Conservation (phyloP, 2,797 vertebrate genomes). For the Leptodactylus fallax region DNA sequence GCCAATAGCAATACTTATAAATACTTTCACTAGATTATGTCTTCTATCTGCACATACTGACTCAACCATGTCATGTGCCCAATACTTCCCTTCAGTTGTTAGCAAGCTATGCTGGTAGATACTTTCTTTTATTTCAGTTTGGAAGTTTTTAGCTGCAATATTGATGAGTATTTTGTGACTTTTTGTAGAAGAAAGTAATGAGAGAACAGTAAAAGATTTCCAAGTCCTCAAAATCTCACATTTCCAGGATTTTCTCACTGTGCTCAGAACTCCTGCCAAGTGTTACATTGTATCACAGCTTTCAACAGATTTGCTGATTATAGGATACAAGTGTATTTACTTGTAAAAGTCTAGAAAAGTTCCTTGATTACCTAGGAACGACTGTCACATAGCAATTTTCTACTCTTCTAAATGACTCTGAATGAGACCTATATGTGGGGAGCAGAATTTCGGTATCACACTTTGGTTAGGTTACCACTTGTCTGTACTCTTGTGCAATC, state of each 20-base stretch:
- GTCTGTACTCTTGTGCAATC: slow-evolving; percentile 38
- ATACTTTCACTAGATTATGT: too few species aligned
- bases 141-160: neutral
- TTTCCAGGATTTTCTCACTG: neutral
- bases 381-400: neutral
- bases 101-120: neutral
- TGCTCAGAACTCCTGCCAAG: slow-evolving; percentile 1
- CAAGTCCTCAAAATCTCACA: neutral
- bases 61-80: too few species aligned
- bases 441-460: neutral
- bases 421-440: neutral
- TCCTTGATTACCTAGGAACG: slow-evolving; percentile 5
- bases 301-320: neutral
- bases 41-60: too few species aligned
- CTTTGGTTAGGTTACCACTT: slow-evolving; percentile 19
- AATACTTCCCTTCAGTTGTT: too few species aligned
- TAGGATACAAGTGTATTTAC: neutral
- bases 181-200: neutral
- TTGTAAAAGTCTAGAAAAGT: slow-evolving; percentile 8
- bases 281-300: slow-evolving; percentile 23
- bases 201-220: neutral
- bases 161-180: neutral
- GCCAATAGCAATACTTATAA: too few species aligned
- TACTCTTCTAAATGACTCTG: neutral
- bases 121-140: neutral